phyloP scores from a whole-genome alignment of 2,888 invertebrate genomes.

The Amiota minor region DNA sequence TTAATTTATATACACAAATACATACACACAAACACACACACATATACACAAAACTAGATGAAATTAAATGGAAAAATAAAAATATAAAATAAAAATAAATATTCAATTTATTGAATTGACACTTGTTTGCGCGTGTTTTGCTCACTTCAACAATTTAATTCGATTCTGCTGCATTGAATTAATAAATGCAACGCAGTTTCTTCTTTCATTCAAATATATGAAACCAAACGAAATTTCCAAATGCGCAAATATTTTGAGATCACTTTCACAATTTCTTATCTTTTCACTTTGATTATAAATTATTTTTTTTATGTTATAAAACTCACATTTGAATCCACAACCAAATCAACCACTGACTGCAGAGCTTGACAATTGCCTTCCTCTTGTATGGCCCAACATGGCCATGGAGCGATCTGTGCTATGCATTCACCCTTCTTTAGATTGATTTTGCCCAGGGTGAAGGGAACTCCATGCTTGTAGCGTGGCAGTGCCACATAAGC shows the following conservation, averaged over 20 bases:
- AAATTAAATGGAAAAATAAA: too few species aligned
- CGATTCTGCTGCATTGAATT: background rate
- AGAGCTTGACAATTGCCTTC: constrained; percentile 80
- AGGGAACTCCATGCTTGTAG: constrained; percentile 78
- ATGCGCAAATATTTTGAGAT: too few species aligned
- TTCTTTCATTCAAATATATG: too few species aligned
- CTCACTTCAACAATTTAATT: background rate
- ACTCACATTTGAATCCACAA: constrained; percentile 76
- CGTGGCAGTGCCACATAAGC: constrained; percentile 78
- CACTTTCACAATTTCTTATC: background rate
- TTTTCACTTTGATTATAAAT: background rate
- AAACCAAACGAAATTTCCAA: too few species aligned
- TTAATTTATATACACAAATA: too few species aligned
- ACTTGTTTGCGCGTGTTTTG: background rate
- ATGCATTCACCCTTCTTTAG: constrained; percentile 75
- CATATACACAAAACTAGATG: too few species aligned
- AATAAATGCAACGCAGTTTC: too few species aligned
- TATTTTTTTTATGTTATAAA: constrained; percentile 24
- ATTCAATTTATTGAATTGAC: constrained; percentile 16
- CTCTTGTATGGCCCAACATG: constrained; percentile 81
- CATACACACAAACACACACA: too few species aligned
- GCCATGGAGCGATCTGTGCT: constrained; percentile 77
- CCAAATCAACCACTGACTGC: constrained; percentile 81
- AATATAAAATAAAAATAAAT: background rate
- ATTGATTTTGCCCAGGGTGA: constrained; percentile 77